Percentiles rank a stretch among this genome's conserved stretches.
Conservation (phyloP, 92 coral and sea anemone genomes). For the Plumapathes pennacea region DNA sequence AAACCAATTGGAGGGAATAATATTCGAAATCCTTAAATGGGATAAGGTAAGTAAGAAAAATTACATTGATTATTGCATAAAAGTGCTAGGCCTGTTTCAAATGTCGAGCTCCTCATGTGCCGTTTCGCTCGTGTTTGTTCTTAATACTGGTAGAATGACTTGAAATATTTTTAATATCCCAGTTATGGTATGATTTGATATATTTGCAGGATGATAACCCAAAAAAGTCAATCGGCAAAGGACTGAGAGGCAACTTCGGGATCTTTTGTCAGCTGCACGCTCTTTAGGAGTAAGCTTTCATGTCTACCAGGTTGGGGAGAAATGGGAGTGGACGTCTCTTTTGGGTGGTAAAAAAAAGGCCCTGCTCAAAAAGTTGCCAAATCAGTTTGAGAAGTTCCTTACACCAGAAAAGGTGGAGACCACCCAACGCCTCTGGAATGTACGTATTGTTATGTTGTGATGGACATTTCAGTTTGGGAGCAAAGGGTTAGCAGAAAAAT, state of each 20-base stretch:
- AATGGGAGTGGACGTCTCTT: conserved; percentile 46
- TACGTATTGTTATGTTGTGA: conserved; percentile 1
- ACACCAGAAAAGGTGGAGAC: conserved; percentile 15
- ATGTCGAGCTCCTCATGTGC: too few relatives aligned
- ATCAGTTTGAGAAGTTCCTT: conserved; percentile 14
- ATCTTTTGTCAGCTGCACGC: conserved; percentile 13
- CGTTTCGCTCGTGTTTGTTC: too few relatives aligned
- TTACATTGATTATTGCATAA: neutral
- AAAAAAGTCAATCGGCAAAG: neutral
- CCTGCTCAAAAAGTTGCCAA: conserved; percentile 17
- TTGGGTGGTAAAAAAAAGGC: conserved; percentile 18
- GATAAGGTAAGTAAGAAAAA: neutral
- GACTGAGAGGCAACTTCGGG: conserved; percentile 6
- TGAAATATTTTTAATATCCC: too few relatives aligned
- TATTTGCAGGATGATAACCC: conserved; percentile 18
- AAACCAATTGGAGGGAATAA: conserved; percentile 1
- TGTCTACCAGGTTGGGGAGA: conserved; percentile 4
- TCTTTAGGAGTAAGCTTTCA: conserved; percentile 4
- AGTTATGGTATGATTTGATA: too few relatives aligned
- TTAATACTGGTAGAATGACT: too few relatives aligned
- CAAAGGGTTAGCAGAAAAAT: too few relatives aligned
- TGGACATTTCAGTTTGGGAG: neutral
- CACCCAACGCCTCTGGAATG: conserved; percentile 25
- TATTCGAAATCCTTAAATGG: neutral
- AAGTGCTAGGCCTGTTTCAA: too few relatives aligned